Evolutionary conservation across 2,797 vertebrate species (phyloP).

Genomic region (Labroides dimidiatus): DNA sequence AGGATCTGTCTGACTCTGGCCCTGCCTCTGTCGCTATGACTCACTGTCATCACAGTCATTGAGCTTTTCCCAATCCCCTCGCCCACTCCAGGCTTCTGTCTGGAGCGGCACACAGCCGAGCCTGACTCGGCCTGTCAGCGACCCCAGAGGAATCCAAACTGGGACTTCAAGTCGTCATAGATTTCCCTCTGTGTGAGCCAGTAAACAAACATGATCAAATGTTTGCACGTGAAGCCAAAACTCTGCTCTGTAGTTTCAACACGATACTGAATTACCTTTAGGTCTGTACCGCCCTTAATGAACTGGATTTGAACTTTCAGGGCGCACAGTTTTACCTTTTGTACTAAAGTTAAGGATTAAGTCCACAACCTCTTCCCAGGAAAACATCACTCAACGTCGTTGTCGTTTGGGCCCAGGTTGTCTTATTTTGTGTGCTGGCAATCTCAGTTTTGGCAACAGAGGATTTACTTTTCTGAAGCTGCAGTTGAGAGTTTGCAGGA

Average conservation of each 20-base stretch:
- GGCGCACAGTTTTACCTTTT: too few relatives aligned
- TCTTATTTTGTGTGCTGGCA: too few relatives aligned
- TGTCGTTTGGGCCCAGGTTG: too few relatives aligned
- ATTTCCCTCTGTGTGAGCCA: conserved; percentile 55
- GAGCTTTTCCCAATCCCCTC: conserved; percentile 40
- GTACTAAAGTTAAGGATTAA: too few relatives aligned
- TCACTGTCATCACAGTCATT: conserved; percentile 72
- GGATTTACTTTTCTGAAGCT: too few relatives aligned
- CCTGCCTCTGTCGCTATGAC: conserved; percentile 75
- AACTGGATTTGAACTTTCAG: too few relatives aligned
- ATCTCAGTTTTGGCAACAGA: too few relatives aligned
- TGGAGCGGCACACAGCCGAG: conserved; percentile 43
- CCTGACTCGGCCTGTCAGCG: conserved; percentile 43
- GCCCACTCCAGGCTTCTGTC: conserved; percentile 65
- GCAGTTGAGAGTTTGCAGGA: too few relatives aligned
- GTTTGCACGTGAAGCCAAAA: conserved; percentile 21
- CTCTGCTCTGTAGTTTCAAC: background rate
- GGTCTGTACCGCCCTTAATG: too few relatives aligned
- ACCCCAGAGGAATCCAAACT: conserved; percentile 25
- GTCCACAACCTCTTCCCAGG: too few relatives aligned
- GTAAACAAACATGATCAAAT: conserved; percentile 50
- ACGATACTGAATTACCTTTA: too few relatives aligned
- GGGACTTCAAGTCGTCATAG: conserved; percentile 36
- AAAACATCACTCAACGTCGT: too few relatives aligned
- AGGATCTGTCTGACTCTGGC: conserved; percentile 72